Percentiles rank a stretch among this genome's conserved stretches.
Evolutionary conservation across 2,797 vertebrate genomes (phyloP).

Genomic region (Pempheris klunzingeri): DNA sequence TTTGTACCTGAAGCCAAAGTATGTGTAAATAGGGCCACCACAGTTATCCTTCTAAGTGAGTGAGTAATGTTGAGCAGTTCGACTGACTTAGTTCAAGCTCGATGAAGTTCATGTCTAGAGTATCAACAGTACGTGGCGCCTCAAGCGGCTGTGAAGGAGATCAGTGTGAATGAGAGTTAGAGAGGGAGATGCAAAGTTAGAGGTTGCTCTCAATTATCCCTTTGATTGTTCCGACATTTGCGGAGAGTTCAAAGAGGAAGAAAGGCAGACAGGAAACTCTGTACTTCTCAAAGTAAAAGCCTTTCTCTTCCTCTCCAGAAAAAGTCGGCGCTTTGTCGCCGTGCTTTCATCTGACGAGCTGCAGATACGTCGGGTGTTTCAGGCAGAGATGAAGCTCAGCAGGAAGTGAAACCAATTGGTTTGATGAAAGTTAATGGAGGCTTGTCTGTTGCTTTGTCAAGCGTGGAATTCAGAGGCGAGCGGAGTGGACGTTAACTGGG

Average conservation of each 20-base stretch:
- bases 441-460: slow-evolving; percentile 36
- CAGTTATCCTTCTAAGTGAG: no score
- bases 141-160: not conserved
- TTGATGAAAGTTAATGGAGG: slow-evolving; percentile 50
- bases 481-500: slow-evolving; percentile 45
- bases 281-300: not conserved
- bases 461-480: slow-evolving; percentile 28
- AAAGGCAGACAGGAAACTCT: slow-evolving; percentile 9
- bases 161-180: slow-evolving; percentile 9
- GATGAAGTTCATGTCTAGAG: not conserved
- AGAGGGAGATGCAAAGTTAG: not conserved
- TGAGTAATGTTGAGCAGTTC: no score
- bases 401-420: slow-evolving; percentile 36
- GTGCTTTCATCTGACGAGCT: slow-evolving; percentile 12
- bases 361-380: slow-evolving; percentile 20
- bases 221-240: slow-evolving; percentile 10
- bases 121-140: no score
- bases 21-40: no score
- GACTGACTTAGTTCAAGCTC: not conserved
- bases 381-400: slow-evolving; percentile 5
- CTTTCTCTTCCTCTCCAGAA: not conserved
- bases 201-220: slow-evolving; percentile 17
- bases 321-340: not conserved
- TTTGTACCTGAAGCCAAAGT: no score
- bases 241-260: slow-evolving; percentile 22